A percentile compares a stretch with the other conserved stretches of the same genome.
These are phyloP conservation scores for Acronicta alni DNA, from an alignment of 2,888 invertebrate genomes.

Conservation along the genomic window DNA sequence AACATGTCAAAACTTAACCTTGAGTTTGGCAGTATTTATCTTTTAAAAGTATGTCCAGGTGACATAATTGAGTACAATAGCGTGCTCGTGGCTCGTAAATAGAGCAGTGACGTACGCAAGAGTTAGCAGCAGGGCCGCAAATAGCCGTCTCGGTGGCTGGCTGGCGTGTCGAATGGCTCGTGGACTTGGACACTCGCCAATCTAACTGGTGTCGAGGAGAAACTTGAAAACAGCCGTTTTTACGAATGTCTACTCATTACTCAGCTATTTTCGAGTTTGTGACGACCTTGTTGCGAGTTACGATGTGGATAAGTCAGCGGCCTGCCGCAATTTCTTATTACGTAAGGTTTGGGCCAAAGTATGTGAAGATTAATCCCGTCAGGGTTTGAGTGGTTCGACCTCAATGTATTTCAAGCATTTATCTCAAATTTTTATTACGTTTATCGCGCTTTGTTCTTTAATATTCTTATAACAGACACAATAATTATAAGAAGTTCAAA, in stretches of 20 bases:
- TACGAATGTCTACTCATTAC: constrained; percentile 83
- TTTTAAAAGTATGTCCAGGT: constrained; percentile 75
- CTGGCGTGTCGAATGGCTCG: constrained; percentile 80
- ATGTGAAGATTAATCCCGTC: constrained; percentile 53
- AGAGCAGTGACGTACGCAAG: constrained; percentile 83
- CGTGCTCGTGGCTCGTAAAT: constrained; percentile 80
- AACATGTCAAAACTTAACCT: constrained; percentile 68
- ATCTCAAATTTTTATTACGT: constrained; percentile 5
- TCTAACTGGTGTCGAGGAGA: constrained; percentile 71
- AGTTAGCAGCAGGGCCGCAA: constrained; percentile 81
- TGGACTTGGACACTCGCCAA: constrained; percentile 80
- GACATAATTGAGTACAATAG: constrained; percentile 84
- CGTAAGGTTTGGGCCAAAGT: constrained; percentile 62
- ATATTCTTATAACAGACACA: too few species aligned
- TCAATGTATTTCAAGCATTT: constrained; percentile 33
- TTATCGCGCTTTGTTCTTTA: too few species aligned
- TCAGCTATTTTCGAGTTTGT: constrained; percentile 82
- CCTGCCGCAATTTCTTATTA: constrained; percentile 78
- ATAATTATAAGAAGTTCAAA: too few species aligned
- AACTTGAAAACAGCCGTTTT: constrained; percentile 84
- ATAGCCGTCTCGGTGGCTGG: constrained; percentile 82
- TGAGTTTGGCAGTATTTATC: constrained; percentile 63
- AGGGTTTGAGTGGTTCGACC: constrained; percentile 23
- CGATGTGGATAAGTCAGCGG: constrained; percentile 75
- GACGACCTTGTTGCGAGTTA: constrained; percentile 82